Percentiles rank a stretch among this genome's conserved stretches.
Evolutionary conservation across 2,113 vertebrate species (phyloP).

Genomic region (Campylomormyrus tamandua): DNA sequence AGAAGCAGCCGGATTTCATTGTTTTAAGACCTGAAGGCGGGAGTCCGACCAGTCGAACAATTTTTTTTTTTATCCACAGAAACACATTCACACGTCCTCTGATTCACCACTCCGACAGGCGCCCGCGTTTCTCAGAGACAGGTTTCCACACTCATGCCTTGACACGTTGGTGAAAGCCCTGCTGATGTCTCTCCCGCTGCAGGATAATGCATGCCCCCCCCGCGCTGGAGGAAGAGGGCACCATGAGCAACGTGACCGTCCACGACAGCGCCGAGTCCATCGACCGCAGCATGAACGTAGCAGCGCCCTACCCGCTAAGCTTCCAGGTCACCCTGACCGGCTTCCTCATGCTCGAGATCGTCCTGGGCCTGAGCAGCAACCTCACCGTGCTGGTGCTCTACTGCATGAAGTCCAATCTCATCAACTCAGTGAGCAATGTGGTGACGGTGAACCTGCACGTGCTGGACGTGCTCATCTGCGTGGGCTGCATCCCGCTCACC

Average conservation of each 20-base stretch:
- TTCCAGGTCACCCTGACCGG: conserved; percentile 94
- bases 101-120: background rate
- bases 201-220: conserved; percentile 93
- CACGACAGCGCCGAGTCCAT: conserved; percentile 82
- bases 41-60: background rate
- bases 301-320: conserved; percentile 80
- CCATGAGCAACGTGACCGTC: conserved; percentile 95
- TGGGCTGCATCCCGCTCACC: conserved; percentile 94
- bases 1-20: background rate
- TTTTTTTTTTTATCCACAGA: background rate
- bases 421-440: conserved; percentile 97
- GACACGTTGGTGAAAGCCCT: background rate
- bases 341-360: conserved; percentile 95
- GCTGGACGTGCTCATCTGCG: conserved; percentile 89
- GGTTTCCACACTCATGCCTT: background rate
- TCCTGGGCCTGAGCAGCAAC: conserved; percentile 94
- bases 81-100: background rate
- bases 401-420: conserved; percentile 98
- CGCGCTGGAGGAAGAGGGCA: conserved; percentile 80
- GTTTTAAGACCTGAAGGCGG: background rate
- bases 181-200: conserved; percentile 24
- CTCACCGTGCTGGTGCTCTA: conserved; percentile 96
- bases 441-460: conserved; percentile 98
- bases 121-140: background rate
- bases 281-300: conserved; percentile 77